Percentiles rank a stretch among this genome's conserved stretches.
Conservation (phyloP, 2,888 invertebrate species). For the Geotrupes spiniger region DNA sequence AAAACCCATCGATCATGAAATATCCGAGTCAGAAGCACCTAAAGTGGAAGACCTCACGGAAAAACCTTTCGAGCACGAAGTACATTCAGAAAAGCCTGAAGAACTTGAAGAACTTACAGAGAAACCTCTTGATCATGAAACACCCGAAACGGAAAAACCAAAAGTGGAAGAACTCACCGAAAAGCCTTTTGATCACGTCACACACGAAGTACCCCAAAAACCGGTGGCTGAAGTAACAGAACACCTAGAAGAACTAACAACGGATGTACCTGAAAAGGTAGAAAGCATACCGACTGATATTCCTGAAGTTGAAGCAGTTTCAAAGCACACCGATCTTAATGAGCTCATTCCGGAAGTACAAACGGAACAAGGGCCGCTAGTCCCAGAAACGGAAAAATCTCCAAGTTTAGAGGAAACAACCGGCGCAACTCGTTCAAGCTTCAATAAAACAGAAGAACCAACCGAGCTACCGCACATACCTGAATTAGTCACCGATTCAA, state of each 20-base stretch:
- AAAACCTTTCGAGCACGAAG: conserved; percentile 11
- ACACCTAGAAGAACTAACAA: neutral
- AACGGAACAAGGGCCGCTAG: neutral
- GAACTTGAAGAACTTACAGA: conserved; percentile 17
- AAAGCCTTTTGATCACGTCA: neutral
- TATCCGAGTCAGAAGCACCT: conserved; percentile 11
- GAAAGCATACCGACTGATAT: too few relatives aligned
- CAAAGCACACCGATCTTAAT: neutral
- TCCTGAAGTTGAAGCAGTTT: too few relatives aligned
- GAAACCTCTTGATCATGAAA: neutral
- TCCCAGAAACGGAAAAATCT: too few relatives aligned
- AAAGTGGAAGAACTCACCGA: conserved; percentile 21
- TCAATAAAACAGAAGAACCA: too few relatives aligned
- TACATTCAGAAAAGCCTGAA: conserved; percentile 12
- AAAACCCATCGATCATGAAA: too few relatives aligned
- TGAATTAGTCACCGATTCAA: too few relatives aligned
- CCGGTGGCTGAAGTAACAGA: conserved; percentile 7
- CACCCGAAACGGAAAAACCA: neutral
- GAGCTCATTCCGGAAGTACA: neutral
- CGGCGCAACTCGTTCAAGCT: too few relatives aligned
- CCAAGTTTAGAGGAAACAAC: too few relatives aligned
- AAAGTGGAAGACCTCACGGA: conserved; percentile 11
- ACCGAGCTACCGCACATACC: too few relatives aligned
- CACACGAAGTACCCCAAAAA: neutral
- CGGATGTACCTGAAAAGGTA: too few relatives aligned